Evolutionary conservation across 2,797 vertebrate species (phyloP), one percentile per base, ranked within the genome.

Genomic region (Numenius phaeopus): DNA sequence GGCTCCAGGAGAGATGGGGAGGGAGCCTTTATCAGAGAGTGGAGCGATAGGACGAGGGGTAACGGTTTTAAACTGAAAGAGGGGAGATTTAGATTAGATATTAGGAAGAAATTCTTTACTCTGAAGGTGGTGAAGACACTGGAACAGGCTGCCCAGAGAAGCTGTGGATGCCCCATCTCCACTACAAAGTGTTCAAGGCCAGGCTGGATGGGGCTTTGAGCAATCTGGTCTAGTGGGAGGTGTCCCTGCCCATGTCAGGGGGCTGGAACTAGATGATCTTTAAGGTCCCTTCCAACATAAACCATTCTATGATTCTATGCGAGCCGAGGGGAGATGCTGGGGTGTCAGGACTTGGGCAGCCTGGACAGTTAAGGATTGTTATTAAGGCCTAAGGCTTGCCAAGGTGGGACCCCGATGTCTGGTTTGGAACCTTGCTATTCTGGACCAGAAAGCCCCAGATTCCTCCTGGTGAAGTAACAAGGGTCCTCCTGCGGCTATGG

Each of bases 401-500:
- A 73, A 80, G 24, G 65, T 3, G 50, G 30, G 37, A 87, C 20
- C 23, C 42, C 42, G 8, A 3, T 3, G 2, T 62, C 19, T 75
- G 37, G 44, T 32, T 2, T 9, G 57, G 34, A 87, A 47, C 58
- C 71, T 66, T 2, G 3, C 22, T 73, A 15, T 14, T 71, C 37
- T 19, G 11, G 59, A 62, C 7, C 49, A 59, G n/a, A 52, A 81
- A 70, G 54, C 34, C 46, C 46, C 61, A 73, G 12, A 78, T 5
- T 5, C 13, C 7, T 11, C 26, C 49, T 11, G 3, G 8, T 1
- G 2, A 87, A 88, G 78, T 2, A 91, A 57, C 15, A 0, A 1
- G 8, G 26, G 9, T 76, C 10, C 12, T 32, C 34, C 44, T 14
- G 66, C 2, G 2, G 50, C 40, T 40, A 37, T 0, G 2, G 66